Evolutionary conservation across 2,888 invertebrate genomes (phyloP), one percentile per base, ranked within the genome.

Genomic region (Caenorhabditis japonica): DNA sequence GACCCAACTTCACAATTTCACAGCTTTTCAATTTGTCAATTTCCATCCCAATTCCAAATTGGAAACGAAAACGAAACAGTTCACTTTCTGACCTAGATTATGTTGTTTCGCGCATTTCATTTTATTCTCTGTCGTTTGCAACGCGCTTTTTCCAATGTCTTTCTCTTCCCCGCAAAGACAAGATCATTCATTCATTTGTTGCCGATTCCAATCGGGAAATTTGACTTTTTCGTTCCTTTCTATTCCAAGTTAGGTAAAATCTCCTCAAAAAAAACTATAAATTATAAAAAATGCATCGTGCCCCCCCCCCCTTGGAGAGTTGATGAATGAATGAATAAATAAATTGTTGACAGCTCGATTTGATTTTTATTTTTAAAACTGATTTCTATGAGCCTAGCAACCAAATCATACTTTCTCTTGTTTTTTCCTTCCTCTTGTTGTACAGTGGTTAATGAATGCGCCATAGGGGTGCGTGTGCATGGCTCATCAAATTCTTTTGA

Each of bases 21-120:
- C 7, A 30, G 10, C 30, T n/a, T n/a, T n/a, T n/a, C n/a, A n/a
- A n/a, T n/a, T n/a, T n/a, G n/a, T n/a, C n/a, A n/a, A n/a, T n/a
- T n/a, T n/a, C n/a, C n/a, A n/a, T n/a, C n/a, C n/a, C n/a, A n/a
- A n/a, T 30, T 30, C 30, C 30, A 10, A 30, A 30, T 30, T 10
- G 30, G 30, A 30, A 30, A 30, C 30, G 7, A 10, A 30, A 30
- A 30, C 30, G 30, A 30, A 30, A 30, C 30, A 30, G 30, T 30
- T 30, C 30, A 30, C n/a, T 53, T 62, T 49, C 47, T 58, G 66
- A 66, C 56, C 66, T 66, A 66, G 41, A 66, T 66, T 36, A 19
- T 41, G 41, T 41, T 49, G n/a, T n/a, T n/a, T n/a, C 41, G 21
- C 41, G 44, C 44, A 56, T 51, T 51, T 44, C 23, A 38, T 62